These are phyloP conservation scores for Chlorodrepanis virens DNA, from an alignment of 2,113 vertebrate species.

Conservation along the genomic window DNA sequence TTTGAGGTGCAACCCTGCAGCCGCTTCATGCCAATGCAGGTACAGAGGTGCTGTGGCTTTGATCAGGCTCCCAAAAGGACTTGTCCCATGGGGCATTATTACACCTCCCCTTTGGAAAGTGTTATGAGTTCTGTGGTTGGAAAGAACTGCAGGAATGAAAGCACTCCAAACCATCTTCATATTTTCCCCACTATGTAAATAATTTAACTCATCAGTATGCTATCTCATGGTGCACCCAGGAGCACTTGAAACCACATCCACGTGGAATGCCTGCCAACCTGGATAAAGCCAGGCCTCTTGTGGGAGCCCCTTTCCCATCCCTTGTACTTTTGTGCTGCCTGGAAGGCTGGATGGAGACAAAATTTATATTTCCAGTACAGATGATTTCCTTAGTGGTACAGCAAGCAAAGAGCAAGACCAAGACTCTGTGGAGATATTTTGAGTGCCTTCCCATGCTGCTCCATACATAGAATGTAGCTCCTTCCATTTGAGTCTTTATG, in stretches of 20 bases:
- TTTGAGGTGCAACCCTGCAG: constrained; percentile 7
- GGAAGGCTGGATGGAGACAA: background rate
- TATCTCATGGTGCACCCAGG: background rate
- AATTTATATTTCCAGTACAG: background rate
- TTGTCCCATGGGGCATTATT: background rate
- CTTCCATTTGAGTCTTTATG: constrained; percentile 32
- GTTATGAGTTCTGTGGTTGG: background rate
- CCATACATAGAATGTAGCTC: constrained; percentile 36
- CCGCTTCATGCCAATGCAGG: background rate
- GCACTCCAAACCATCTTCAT: background rate
- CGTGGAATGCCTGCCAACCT: background rate
- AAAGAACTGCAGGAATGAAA: background rate
- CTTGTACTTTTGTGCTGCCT: background rate
- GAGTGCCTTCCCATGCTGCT: constrained; percentile 18
- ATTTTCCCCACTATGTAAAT: background rate
- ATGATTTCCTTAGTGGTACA: background rate
- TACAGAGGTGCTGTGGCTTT: background rate
- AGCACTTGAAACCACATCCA: background rate
- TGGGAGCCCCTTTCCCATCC: background rate
- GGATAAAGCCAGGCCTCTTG: background rate
- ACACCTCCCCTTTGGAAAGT: background rate
- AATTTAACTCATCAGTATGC: background rate
- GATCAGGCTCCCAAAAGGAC: background rate
- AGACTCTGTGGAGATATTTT: background rate
- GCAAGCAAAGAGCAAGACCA: background rate